Base-by-base conservation (phyloP, 2,113 vertebrate genomes). In the Stigmatopora argus region DNA sequence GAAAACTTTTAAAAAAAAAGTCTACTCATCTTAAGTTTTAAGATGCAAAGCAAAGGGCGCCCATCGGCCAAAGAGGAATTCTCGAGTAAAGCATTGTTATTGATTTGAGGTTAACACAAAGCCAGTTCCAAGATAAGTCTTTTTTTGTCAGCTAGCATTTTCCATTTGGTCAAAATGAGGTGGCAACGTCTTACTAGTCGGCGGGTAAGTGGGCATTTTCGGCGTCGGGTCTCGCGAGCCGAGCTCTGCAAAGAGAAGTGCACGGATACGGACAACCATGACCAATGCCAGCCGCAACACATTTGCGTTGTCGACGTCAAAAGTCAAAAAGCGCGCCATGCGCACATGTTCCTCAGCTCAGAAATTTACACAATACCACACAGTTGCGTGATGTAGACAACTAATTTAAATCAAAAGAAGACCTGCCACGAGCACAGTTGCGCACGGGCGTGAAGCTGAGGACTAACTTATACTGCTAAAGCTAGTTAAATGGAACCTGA, bases 201-300 rank as follows among this genome's bases (percentile, higher is more conserved):
- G 79, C 87, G 62, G 79, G 82, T 76, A 74, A 81, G 84, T 72
- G 38, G 86, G 78, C 82, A 73, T 76, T 79, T 31, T 21, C 72
- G 70, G 68, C 82, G 79, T 77, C 78, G 78, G 70, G 26, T 77
- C 86, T 82, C 76, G 73, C 56, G 80, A 75, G 69, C 62, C 52
- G 65, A 78, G 72, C 78, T 91, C 90, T 91, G 90, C 69, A 78
- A 87, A 89, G 80, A 90, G 72, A 87, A 88, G 74, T 76, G 74
- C 68, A 90, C 73, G 78, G 81, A 85, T 70, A 86, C 74, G 71
- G 82, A 78, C 81, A 78, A 66, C 77, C 81, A 76, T 78, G 68
- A 78, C 72, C 56, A 76, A 49, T n/a, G 34, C 45, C 51, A 72
- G 49, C 56, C 21, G 81, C 80, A 83, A 78, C 73, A 81, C 84